Evolutionary conservation across 1,140 invertebrate genomes (phyloP).

Genomic region (Cyclina sinensis): DNA sequence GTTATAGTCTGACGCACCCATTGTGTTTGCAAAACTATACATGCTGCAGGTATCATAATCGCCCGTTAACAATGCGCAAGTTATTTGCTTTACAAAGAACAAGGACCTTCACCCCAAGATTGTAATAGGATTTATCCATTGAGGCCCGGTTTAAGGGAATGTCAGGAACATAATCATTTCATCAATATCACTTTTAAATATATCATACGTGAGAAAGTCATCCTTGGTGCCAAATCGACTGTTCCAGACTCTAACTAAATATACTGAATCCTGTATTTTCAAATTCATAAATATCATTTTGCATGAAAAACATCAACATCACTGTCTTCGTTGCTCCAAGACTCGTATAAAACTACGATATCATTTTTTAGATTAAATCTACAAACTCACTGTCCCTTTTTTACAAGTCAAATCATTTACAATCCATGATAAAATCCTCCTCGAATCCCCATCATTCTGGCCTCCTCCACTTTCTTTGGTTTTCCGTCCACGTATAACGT

Average conservation of each 20-base stretch:
- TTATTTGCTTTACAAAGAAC: slow-evolving; percentile 15
- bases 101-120: not conserved
- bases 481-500: too few species aligned
- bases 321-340: too few species aligned
- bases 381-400: too few species aligned
- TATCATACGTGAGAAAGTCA: slow-evolving; percentile 10
- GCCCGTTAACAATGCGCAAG: slow-evolving; percentile 4
- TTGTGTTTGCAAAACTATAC: slow-evolving; percentile 3
- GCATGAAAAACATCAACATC: too few species aligned
- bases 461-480: too few species aligned
- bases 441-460: too few species aligned
- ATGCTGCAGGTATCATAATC: not conserved
- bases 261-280: not conserved
- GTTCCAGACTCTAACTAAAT: not conserved
- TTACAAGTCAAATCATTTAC: too few species aligned
- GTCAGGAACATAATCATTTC: slow-evolving; percentile 24
- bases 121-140: not conserved
- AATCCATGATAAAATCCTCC: too few species aligned
- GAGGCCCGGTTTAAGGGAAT: not conserved
- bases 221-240: not conserved
- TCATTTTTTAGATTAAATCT: too few species aligned
- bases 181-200: not conserved
- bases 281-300: not conserved
- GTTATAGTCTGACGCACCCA: not conserved
- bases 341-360: too few species aligned